Evolutionary conservation across 2,888 invertebrate genomes (phyloP).

Genomic region (Sthenelais limicola): DNA sequence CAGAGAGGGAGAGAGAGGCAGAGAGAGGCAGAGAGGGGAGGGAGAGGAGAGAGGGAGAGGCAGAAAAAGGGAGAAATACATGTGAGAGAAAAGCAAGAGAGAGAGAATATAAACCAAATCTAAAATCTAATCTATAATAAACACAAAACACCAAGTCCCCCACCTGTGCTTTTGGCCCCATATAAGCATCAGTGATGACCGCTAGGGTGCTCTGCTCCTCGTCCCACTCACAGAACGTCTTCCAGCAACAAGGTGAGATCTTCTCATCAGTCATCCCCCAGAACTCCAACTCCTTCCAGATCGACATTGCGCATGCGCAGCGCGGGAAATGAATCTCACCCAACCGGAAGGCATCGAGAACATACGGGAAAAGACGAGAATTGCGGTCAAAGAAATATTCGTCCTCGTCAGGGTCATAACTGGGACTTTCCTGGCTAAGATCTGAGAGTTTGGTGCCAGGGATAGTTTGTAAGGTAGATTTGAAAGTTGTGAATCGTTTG

Average conservation of each 20-base stretch:
- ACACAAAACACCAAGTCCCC: neutral
- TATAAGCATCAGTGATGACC: constrained; percentile 12
- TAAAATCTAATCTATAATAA: no score
- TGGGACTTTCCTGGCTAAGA: neutral
- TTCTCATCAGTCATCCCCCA: constrained; percentile 53
- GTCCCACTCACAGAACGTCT: constrained; percentile 29
- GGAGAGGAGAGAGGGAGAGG: no score
- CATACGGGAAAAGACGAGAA: constrained; percentile 51
- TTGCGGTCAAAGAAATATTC: constrained; percentile 55
- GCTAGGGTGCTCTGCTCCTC: constrained; percentile 40
- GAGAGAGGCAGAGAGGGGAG: no score
- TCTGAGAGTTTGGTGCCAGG: constrained; percentile 21
- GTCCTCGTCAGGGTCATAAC: neutral
- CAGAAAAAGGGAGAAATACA: no score
- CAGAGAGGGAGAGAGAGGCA: no score
- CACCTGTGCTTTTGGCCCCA: neutral
- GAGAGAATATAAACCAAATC: no score
- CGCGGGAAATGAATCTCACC: constrained; percentile 55
- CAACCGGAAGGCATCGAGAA: constrained; percentile 54
- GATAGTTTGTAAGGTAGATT: constrained; percentile 1
- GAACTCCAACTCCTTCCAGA: constrained; percentile 54
- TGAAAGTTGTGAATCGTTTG: constrained; percentile 23
- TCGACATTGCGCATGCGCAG: constrained; percentile 52
- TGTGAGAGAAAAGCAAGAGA: no score
- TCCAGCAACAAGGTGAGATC: constrained; percentile 56